Percentiles rank a stretch among this genome's conserved stretches.
phyloP scores from a whole-genome alignment of 2,797 vertebrate genomes.

The Argentina silus region DNA sequence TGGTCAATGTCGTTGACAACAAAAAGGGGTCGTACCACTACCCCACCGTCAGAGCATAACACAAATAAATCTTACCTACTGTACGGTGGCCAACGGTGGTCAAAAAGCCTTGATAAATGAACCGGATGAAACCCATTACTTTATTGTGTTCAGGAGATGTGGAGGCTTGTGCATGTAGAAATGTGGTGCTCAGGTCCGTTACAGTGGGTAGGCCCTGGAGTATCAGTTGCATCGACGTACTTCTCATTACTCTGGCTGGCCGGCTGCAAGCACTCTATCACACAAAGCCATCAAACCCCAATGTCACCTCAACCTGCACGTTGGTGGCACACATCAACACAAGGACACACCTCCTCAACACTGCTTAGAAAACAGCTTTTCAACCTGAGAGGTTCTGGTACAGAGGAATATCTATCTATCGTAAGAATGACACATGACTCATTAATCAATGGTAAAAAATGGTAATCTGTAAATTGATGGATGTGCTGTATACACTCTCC shows the following conservation, averaged over 20 bases:
- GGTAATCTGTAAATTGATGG: constrained; percentile 46
- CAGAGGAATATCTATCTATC: constrained; percentile 42
- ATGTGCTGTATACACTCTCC: constrained; percentile 6
- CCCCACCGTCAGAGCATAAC: constrained; percentile 34
- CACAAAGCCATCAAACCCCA: constrained; percentile 23
- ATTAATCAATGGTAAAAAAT: constrained; percentile 43
- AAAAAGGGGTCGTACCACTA: constrained; percentile 34
- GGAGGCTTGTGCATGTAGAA: constrained; percentile 23
- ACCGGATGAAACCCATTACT: constrained; percentile 46
- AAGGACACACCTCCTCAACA: background rate
- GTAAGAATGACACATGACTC: constrained; percentile 27
- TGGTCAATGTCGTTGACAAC: constrained; percentile 51
- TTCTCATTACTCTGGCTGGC: constrained; percentile 65
- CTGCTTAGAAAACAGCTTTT: background rate
- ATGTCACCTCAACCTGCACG: constrained; percentile 5
- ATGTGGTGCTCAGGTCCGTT: too few species aligned
- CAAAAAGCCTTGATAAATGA: constrained; percentile 59
- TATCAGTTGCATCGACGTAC: constrained; percentile 63
- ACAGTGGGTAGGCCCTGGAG: constrained; percentile 26
- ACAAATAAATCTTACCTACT: constrained; percentile 46
- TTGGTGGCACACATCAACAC: constrained; percentile 1
- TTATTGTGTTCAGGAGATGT: constrained; percentile 45
- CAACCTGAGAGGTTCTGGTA: constrained; percentile 21
- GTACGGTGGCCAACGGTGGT: constrained; percentile 36
- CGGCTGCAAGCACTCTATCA: constrained; percentile 67